Evolutionary conservation across 2,888 invertebrate species (phyloP).

Genomic region (Dryocosmus kuriphilus): DNA sequence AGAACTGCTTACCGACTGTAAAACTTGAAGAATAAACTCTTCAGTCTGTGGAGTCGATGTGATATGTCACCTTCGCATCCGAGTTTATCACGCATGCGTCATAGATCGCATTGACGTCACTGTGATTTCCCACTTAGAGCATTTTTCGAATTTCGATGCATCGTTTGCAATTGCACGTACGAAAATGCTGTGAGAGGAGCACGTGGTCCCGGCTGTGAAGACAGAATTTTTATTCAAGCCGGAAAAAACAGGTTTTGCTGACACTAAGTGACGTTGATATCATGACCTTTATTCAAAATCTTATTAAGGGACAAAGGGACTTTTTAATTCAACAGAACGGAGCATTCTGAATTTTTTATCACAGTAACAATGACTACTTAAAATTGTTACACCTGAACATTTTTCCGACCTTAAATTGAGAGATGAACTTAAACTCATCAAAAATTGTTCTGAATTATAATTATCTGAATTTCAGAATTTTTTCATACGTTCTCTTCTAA

Average conservation of each 20-base stretch:
- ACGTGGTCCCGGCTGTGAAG: background rate
- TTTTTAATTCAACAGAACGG: background rate
- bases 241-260: slow-evolving; percentile 28
- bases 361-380: no score
- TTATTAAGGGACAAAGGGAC: slow-evolving; percentile 4
- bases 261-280: slow-evolving; percentile 8
- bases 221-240: slow-evolving; percentile 17
- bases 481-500: no score
- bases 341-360: no score
- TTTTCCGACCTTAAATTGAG: no score
- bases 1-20: slow-evolving; percentile 25
- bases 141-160: slow-evolving; percentile 24
- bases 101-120: slow-evolving; percentile 33
- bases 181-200: background rate
- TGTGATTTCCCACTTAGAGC: slow-evolving; percentile 21
- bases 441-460: no score
- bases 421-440: no score
- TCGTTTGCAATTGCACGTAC: slow-evolving; percentile 10
- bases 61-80: slow-evolving; percentile 30
- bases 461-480: no score
- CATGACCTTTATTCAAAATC: background rate
- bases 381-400: no score
- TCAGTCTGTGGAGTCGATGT: slow-evolving; percentile 8
- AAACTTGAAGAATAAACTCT: slow-evolving; percentile 38
- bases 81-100: slow-evolving; percentile 28